phyloP scores from a whole-genome alignment of 53 echinoderm and acorn worm species.

The Paracentrotus lividus region DNA sequence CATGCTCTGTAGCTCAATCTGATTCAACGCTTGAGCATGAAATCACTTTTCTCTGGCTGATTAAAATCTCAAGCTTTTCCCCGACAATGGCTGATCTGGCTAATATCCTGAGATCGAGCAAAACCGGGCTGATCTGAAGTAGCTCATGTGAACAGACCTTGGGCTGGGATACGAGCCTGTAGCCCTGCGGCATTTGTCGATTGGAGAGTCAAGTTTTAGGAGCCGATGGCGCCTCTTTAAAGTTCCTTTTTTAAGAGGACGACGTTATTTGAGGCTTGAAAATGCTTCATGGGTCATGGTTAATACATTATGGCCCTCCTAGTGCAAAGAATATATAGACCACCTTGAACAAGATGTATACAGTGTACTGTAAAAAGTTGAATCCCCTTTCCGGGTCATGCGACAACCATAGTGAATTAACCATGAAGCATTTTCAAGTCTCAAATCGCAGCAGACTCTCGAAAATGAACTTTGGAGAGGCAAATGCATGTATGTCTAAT shows the following conservation, averaged over 20 bases:
- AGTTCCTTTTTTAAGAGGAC: neutral
- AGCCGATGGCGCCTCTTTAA: neutral
- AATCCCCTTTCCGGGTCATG: neutral
- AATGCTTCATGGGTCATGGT: constrained; percentile 19
- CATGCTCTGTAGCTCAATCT: too few species aligned
- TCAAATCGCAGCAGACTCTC: neutral
- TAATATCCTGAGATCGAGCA: too few species aligned
- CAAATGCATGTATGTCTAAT: too few species aligned
- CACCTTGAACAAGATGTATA: neutral
- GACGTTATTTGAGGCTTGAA: neutral
- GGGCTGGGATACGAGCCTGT: neutral
- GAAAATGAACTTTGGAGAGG: neutral
- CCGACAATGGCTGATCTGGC: too few species aligned
- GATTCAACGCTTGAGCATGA: too few species aligned
- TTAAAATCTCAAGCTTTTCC: too few species aligned
- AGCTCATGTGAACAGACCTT: too few species aligned
- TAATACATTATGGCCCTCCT: neutral
- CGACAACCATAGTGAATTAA: neutral
- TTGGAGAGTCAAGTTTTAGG: neutral
- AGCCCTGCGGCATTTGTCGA: neutral
- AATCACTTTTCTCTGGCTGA: too few species aligned
- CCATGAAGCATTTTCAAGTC: neutral
- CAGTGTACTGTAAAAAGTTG: neutral
- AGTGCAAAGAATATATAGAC: too few species aligned
- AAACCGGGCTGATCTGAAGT: too few species aligned